Percentiles rank a stretch among this genome's conserved stretches.
Conservation (phyloP, 2,797 vertebrate genomes). For the Gallinago nigripennis region DNA sequence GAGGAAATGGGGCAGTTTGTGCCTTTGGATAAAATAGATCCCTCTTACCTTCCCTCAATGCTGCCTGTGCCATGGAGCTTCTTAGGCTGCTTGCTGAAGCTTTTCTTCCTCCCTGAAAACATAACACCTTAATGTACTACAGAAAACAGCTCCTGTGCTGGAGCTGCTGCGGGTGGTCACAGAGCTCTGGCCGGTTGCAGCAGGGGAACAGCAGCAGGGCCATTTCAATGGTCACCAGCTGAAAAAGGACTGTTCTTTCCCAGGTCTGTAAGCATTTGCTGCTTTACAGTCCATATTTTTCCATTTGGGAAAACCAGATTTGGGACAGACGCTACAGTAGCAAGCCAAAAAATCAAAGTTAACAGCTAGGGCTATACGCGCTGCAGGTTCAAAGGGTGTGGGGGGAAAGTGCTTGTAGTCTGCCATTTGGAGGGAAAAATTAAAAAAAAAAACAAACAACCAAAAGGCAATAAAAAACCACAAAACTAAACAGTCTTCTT, state of each 20-base stretch:
- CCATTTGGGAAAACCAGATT: not conserved
- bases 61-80: not conserved
- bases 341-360: not conserved
- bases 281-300: not conserved
- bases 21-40: not conserved
- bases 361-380: not conserved
- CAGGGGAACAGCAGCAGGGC: not conserved
- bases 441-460: not conserved
- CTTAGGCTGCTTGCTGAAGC: not conserved
- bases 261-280: not conserved
- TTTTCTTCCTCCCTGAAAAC: not conserved
- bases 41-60: not conserved
- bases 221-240: not conserved
- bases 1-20: not conserved
- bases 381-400: not conserved
- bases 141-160: not conserved
- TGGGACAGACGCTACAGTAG: not conserved
- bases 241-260: not conserved
- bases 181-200: rapidly evolving
- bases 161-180: rapidly evolving
- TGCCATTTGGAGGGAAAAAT: not conserved
- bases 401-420: not conserved
- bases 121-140: rapidly evolving
- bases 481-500: not conserved
- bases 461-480: not conserved